Conservation (phyloP, 2,797 vertebrate species). For the Zalophus californianus region DNA sequence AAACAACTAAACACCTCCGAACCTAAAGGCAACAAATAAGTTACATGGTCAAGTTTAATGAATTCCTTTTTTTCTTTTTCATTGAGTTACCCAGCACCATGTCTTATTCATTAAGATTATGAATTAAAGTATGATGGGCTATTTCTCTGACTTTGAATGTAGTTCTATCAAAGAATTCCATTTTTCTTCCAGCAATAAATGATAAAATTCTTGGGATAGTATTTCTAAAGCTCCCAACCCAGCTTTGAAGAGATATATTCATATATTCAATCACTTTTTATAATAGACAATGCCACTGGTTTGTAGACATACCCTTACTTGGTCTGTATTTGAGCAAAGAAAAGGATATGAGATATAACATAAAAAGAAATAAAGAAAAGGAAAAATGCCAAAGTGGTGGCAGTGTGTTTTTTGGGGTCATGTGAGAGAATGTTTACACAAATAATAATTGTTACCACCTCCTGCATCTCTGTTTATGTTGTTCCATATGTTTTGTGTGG, state of each 20-base stretch:
- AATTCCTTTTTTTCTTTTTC: neutral
- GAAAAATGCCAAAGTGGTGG: neutral
- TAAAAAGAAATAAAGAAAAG: neutral
- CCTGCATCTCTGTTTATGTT: neutral
- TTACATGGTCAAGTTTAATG: neutral
- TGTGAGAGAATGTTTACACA: neutral
- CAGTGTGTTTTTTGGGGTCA: neutral
- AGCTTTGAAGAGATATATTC: neutral
- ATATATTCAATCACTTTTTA: neutral
- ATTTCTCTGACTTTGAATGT: neutral
- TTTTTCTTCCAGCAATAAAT: conserved; percentile 2
- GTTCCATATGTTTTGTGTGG: neutral
- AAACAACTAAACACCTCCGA: neutral
- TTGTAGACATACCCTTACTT: neutral
- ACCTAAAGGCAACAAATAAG: neutral
- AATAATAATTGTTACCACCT: neutral
- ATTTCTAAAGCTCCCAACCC: neutral
- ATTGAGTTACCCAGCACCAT: neutral
- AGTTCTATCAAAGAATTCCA: neutral
- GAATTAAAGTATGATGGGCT: neutral
- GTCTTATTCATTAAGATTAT: neutral
- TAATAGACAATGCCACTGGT: neutral
- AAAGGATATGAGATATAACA: neutral
- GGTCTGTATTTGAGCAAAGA: neutral
- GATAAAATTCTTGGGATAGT: neutral